A percentile compares a stretch with the other conserved stretches of the same genome.
Conservation (phyloP, 2,113 vertebrate genomes). For the Myotis lucifugus region DNA sequence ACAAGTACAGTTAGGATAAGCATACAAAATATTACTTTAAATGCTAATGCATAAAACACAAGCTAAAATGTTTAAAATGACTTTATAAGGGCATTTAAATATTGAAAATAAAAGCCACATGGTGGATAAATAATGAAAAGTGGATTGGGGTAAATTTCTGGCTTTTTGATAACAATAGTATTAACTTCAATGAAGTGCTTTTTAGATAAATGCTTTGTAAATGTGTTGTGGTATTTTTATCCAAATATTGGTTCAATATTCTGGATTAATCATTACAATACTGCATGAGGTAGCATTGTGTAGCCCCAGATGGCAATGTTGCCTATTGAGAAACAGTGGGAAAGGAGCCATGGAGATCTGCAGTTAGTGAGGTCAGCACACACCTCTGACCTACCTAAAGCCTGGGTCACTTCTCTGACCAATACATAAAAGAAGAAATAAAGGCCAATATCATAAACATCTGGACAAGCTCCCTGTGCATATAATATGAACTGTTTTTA, state of each 20-base stretch:
- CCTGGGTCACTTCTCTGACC: background rate
- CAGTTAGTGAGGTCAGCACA: background rate
- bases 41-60: background rate
- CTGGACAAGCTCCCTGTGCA: background rate
- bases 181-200: background rate
- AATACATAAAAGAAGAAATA: background rate
- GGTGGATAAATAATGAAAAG: background rate
- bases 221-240: background rate
- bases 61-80: background rate
- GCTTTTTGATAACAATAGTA: background rate
- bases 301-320: background rate
- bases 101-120: background rate
- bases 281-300: background rate
- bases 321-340: background rate
- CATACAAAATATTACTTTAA: background rate
- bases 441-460: background rate
- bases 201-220: background rate
- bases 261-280: background rate
- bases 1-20: background rate
- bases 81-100: background rate
- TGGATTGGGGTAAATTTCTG: background rate
- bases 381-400: background rate
- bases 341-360: background rate
- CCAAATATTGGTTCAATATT: background rate
- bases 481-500: background rate